A percentile compares a stretch with the other conserved stretches of the same genome.
Evolutionary conservation across 2,888 invertebrate genomes (phyloP).

Genomic region (Torymus auratus): DNA sequence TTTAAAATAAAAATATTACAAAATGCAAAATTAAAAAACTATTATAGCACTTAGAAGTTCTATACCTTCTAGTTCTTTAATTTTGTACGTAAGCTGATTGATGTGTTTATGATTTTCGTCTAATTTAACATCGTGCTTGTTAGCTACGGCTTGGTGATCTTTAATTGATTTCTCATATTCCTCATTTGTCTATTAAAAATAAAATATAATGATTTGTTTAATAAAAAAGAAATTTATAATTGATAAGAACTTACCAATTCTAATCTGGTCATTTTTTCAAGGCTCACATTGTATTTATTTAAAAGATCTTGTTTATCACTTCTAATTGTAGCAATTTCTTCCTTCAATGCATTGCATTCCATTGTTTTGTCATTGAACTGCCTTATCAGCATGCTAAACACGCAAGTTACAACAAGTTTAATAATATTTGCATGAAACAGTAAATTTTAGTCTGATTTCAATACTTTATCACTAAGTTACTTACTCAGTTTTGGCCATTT

Average conservation of each 20-base stretch:
- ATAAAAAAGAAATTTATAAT: neutral
- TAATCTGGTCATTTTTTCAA: conserved; percentile 63
- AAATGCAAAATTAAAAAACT: neutral
- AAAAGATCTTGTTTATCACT: conserved; percentile 60
- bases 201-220: neutral
- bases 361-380: conserved; percentile 67
- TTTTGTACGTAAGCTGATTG: conserved; percentile 66
- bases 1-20: conserved; percentile 8
- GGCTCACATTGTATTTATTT: conserved; percentile 59
- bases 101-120: conserved; percentile 66
- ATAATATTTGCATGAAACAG: conserved; percentile 2
- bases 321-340: conserved; percentile 62
- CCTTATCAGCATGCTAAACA: conserved; percentile 66
- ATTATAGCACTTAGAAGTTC: neutral
- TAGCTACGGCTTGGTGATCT: conserved; percentile 45
- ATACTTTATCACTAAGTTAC: neutral
- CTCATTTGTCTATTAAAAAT: conserved; percentile 60
- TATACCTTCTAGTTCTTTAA: conserved; percentile 65
- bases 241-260: conserved; percentile 64
- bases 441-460: neutral
- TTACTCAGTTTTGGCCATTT: conserved; percentile 43
- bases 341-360: conserved; percentile 65
- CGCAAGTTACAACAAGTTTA: neutral
- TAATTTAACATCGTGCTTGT: conserved; percentile 60
- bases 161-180: conserved; percentile 60